Base-by-base conservation (phyloP, 2,113 vertebrate genomes). In the Proterorhinus semilunaris region DNA sequence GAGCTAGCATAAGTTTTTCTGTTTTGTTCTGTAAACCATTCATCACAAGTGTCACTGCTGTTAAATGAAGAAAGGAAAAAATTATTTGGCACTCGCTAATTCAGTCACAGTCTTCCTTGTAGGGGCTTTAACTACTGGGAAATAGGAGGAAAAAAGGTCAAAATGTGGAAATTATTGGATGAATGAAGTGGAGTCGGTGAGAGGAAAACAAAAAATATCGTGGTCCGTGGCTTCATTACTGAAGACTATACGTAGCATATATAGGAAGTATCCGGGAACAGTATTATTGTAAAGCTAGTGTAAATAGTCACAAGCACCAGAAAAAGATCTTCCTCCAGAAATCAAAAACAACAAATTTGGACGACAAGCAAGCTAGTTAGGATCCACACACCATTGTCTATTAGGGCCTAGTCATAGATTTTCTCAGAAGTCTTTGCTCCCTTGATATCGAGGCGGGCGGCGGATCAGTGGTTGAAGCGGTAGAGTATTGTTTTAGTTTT, bases 301-400 rank as follows among this genome's bases (percentile, higher is more conserved):
- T 50, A 51, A 78, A 85, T 65, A 72, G 75, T 73, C 69, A 78
- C 81, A 58, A 81, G 80, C 66, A 76, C 76, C 77, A 77, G 42
- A 55, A 42, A 62, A 21, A 73, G 65, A 69, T 65, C 74, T 77
- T 80, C 78, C 62, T 79, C 76, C 12, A 65, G 62, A 83, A 90
- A 79, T 67, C 63, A 77, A 83, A 65, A 81, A 58, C 54, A 13
- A 85, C 80, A 74, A 10, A 81, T 71, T 75, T 46, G 42, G 44
- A 85, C 72, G 52, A 84, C 80, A 81, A 65, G 77, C 70, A 79
- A 67, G 78, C 79, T 64, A 74, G 51, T 46, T 66, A 79, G 71
- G 72, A 84, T 65, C 65, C 67, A 85, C 77, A 75, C 51, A 45
- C 58, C 1, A 8, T 27, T 16, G 68, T 85, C 83, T 57, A 76